Percentiles rank a stretch among this genome's conserved stretches.
phyloP scores from a whole-genome alignment of 2,797 vertebrate species.

The Alauda arvensis region DNA sequence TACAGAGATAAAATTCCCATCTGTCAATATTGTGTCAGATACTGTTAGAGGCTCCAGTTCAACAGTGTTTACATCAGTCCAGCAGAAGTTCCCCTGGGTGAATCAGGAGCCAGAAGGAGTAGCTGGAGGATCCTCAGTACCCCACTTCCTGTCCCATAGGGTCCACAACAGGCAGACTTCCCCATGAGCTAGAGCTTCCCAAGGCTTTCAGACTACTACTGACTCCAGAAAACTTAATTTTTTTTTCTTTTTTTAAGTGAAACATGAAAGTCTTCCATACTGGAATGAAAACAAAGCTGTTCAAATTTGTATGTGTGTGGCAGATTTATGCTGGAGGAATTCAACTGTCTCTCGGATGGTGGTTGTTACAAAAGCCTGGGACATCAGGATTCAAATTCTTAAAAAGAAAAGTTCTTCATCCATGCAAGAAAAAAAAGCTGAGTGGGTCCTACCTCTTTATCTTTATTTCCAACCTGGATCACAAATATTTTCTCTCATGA shows the following conservation, averaged over 20 bases:
- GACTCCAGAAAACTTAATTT: background rate
- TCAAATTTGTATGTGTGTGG: constrained; percentile 7
- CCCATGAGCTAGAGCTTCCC: background rate
- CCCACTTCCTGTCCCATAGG: background rate
- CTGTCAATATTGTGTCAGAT: background rate
- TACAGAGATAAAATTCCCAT: background rate
- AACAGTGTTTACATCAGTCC: background rate
- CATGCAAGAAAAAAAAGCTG: background rate
- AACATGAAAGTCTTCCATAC: background rate
- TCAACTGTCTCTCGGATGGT: background rate
- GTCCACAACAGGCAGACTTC: background rate
- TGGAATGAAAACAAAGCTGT: constrained; percentile 27
- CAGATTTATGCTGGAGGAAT: constrained; percentile 1
- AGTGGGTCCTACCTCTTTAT: background rate
- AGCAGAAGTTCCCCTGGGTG: background rate
- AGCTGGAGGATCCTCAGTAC: background rate
- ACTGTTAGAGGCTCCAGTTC: background rate
- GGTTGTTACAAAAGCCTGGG: background rate
- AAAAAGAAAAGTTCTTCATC: background rate
- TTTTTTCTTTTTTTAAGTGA: background rate
- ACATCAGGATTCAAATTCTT: background rate
- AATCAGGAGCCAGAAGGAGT: background rate
- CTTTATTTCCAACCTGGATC: background rate
- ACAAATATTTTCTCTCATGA: background rate
- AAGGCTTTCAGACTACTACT: background rate